phyloP scores from a whole-genome alignment of 1,140 invertebrate species.

The Limonius californicus region DNA sequence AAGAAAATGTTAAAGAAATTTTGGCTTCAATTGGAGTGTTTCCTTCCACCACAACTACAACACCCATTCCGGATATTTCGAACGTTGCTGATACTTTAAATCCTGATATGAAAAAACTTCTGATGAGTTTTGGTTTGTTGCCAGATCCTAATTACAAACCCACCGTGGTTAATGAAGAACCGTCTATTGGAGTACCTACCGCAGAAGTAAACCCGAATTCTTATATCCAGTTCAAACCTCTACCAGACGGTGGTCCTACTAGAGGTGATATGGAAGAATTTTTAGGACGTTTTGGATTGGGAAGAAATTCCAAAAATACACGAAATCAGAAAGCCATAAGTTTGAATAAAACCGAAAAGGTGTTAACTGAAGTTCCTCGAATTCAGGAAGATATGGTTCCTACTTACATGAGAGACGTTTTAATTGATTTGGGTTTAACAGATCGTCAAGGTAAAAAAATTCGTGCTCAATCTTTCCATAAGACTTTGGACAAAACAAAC shows the following conservation, averaged over 20 bases:
- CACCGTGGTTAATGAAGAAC: neutral
- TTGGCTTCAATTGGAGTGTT: neutral
- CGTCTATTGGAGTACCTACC: neutral
- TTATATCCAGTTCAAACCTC: constrained; percentile 56
- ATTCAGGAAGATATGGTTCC: constrained; percentile 50
- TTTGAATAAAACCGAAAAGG: neutral
- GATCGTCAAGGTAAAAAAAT: constrained; percentile 4
- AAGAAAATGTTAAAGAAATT: neutral
- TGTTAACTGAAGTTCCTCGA: constrained; percentile 10
- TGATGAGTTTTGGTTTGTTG: constrained; percentile 47
- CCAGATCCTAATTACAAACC: constrained; percentile 31
- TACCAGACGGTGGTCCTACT: constrained; percentile 49
- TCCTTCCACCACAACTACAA: constrained; percentile 8
- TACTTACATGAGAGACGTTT: constrained; percentile 50
- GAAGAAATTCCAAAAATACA: constrained; percentile 26
- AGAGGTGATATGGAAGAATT: constrained; percentile 56
- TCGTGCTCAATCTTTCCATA: neutral
- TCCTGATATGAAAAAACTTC: constrained; percentile 48
- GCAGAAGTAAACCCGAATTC: constrained; percentile 46
- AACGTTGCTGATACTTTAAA: constrained; percentile 44
- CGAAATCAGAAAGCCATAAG: constrained; percentile 44
- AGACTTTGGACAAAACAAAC: neutral
- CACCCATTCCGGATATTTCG: constrained; percentile 35
- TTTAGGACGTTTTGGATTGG: constrained; percentile 55
- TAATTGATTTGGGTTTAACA: constrained; percentile 52